These are phyloP conservation scores for Tapirus terrestris DNA, from an alignment of 2,113 vertebrate genomes.

Conservation along the genomic window DNA sequence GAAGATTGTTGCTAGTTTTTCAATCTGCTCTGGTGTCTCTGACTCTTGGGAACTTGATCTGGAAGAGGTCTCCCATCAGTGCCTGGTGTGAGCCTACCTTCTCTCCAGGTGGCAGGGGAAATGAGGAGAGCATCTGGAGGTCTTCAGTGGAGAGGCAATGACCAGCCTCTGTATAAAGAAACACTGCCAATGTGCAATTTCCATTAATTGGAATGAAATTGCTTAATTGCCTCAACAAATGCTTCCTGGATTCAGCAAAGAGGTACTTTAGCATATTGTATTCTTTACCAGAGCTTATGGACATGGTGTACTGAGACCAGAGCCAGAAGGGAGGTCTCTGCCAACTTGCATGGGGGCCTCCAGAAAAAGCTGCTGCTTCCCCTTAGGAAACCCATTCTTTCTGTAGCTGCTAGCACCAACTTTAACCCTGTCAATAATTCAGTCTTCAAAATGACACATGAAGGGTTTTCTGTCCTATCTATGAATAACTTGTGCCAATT, in stretches of 20 bases:
- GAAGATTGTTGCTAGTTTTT: neutral
- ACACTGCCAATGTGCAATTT: neutral
- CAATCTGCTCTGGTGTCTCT: neutral
- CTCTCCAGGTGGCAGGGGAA: accelerated
- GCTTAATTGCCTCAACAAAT: neutral
- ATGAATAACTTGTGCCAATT: neutral
- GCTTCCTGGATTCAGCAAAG: neutral
- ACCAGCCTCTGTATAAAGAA: neutral
- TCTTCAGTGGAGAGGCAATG: neutral
- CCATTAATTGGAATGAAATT: neutral
- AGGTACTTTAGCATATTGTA: neutral
- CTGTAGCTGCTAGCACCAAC: neutral
- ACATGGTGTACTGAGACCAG: neutral
- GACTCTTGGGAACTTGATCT: neutral
- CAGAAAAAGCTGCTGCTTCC: neutral
- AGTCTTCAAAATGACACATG: neutral
- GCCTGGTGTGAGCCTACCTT: accelerated
- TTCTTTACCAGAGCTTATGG: neutral
- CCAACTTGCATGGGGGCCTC: neutral
- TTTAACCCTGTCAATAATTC: neutral
- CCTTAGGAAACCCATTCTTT: neutral
- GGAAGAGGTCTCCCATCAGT: neutral
- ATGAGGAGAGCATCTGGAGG: neutral
- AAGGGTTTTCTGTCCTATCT: neutral
- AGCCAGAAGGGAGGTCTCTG: neutral